These are phyloP conservation scores for Meteorus cinctellus DNA, from an alignment of 2,888 invertebrate genomes.

Conservation along the genomic window DNA sequence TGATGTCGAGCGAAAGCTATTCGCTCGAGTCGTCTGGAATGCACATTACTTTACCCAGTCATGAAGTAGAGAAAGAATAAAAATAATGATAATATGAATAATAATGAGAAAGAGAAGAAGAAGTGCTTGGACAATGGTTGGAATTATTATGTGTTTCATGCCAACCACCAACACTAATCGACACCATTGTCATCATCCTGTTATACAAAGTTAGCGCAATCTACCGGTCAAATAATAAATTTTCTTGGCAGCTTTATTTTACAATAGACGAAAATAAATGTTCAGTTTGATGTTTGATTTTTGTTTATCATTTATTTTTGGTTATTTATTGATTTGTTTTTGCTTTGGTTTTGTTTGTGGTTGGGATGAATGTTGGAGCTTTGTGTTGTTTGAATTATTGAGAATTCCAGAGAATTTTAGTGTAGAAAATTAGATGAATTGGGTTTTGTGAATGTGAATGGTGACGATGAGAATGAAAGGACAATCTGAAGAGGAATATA, in stretches of 20 bases:
- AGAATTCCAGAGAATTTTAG: too few relatives aligned
- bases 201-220: not conserved
- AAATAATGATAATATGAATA: not conserved
- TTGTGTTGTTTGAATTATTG: too few relatives aligned
- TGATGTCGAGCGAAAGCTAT: not conserved
- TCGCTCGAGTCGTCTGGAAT: slow-evolving; percentile 29
- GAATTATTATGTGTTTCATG: not conserved
- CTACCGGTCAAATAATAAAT: not conserved
- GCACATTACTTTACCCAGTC: slow-evolving; percentile 24
- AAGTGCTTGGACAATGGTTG: slow-evolving; percentile 12
- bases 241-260: slow-evolving; percentile 29
- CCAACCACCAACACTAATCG: not conserved
- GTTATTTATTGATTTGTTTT: slow-evolving; percentile 7
- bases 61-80: slow-evolving; percentile 6
- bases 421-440: too few relatives aligned
- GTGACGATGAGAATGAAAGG: too few relatives aligned
- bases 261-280: not conserved
- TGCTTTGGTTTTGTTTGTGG: slow-evolving; percentile 12
- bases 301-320: not conserved
- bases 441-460: too few relatives aligned
- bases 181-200: not conserved
- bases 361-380: not conserved
- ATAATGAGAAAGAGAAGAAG: not conserved
- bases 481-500: too few relatives aligned
- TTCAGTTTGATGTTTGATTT: slow-evolving; percentile 2